Base-by-base conservation (phyloP, 2,888 invertebrate genomes). In the Craniophora ligustri region DNA sequence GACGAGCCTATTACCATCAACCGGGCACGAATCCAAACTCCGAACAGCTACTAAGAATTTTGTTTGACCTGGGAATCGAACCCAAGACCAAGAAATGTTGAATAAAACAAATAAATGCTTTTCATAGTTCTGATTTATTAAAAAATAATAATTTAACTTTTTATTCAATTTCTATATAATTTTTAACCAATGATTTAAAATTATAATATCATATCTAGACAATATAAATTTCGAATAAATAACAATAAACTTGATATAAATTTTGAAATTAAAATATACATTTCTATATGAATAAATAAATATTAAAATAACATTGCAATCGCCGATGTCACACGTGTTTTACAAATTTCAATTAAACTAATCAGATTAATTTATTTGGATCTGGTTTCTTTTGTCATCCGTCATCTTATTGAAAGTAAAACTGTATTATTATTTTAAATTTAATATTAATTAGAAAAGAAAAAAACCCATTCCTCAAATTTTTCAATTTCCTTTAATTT, bases 371-470 rank as follows among this genome's bases (percentile, higher is more conserved):
- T 21, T 11, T 16, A 16, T 38, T 18, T 61, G 47, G 34, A 11
- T 40, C 16, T 28, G 49, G 13, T 42, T 34, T 13, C 10, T 31
- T 5, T 18, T 28, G 28, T 44, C 11, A 16, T 4, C 14, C 32
- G 44, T 13, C 67, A 8, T 67, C 36, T 61, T 61, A 62, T 62
- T 67, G 51, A 40, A 62, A 62, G 62, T 67, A 67, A 67, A 49
- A 21, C 28, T 10, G 1, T 19, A n/a, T n/a, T n/a, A n/a, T n/a
- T n/a, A n/a, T 13, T 26, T 32, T 40, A 2, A 19, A 5, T 19
- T 19, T 19, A 2, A 19, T 19, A 4, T 19, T 1, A 19, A 6
- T 19, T 19, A 4, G 5, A 7, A 19, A 19, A 6, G 6, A 19
- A 19, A 19, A n/a, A n/a, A n/a, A n/a, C n/a, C n/a, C n/a, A n/a